These are phyloP conservation scores for Diachasmimorpha longicaudata DNA, from an alignment of 1,140 invertebrate genomes.

Conservation along the genomic window DNA sequence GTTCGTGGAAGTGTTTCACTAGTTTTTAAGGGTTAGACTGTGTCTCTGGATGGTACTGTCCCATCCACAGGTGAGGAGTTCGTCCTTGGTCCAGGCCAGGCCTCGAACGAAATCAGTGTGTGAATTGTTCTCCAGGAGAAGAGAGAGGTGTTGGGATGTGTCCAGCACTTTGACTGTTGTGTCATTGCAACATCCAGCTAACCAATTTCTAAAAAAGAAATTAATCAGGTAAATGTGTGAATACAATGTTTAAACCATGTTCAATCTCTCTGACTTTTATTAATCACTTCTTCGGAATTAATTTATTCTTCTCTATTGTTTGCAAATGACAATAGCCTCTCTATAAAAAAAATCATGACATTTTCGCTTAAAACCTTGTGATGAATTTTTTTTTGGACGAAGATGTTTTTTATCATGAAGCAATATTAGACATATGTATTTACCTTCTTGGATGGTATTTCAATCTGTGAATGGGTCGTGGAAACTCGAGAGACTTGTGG, in stretches of 20 bases:
- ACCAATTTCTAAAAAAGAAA: conserved; percentile 24
- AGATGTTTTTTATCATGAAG: too few relatives aligned
- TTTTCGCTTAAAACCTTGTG: too few relatives aligned
- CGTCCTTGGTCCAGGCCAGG: conserved; percentile 49
- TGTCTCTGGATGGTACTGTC: conserved; percentile 50
- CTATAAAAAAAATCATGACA: too few relatives aligned
- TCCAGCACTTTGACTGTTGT: conserved; percentile 47
- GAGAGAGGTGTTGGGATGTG: conserved; percentile 29
- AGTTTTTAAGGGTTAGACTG: background rate
- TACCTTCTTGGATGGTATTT: conserved; percentile 46
- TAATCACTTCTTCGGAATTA: too few relatives aligned
- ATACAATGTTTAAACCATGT: too few relatives aligned
- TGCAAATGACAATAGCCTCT: too few relatives aligned
- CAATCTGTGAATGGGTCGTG: conserved; percentile 43
- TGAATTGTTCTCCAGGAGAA: conserved; percentile 39
- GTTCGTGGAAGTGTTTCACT: background rate
- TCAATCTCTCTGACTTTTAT: too few relatives aligned
- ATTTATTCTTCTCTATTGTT: too few relatives aligned
- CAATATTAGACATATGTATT: too few relatives aligned
- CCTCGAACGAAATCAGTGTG: conserved; percentile 55
- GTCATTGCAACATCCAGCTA: conserved; percentile 52
- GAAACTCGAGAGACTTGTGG: conserved; percentile 30
- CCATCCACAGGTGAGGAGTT: conserved; percentile 56
- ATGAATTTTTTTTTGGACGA: too few relatives aligned
- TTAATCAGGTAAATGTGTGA: too few relatives aligned